Evolutionary conservation across 2,113 vertebrate genomes (phyloP).

Genomic region (Nannospalax galili): DNA sequence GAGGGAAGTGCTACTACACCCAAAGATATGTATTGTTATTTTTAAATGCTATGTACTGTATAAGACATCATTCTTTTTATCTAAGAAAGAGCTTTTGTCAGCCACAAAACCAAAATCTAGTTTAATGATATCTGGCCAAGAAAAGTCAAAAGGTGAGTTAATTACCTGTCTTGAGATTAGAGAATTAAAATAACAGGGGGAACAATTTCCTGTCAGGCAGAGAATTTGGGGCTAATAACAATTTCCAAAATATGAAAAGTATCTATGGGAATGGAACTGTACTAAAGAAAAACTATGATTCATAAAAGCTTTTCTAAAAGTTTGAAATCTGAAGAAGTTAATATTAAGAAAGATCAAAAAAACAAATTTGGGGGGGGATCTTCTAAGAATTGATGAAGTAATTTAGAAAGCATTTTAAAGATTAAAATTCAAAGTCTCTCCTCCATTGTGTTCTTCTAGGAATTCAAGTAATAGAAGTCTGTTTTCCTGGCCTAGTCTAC

Average conservation of each 20-base stretch:
- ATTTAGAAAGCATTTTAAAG: background rate
- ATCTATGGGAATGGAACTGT: background rate
- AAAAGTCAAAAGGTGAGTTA: slow-evolving; percentile 34
- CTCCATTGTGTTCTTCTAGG: background rate
- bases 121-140: slow-evolving; percentile 1
- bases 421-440: background rate
- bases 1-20: background rate
- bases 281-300: slow-evolving; percentile 5
- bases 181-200: background rate
- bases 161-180: background rate
- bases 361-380: background rate
- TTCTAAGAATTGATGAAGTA: background rate
- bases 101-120: background rate
- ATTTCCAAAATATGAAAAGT: slow-evolving; percentile 8
- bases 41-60: background rate
- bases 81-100: background rate
- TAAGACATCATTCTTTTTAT: slow-evolving; percentile 13
- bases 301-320: background rate
- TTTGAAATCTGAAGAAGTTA: background rate
- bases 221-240: background rate
- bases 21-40: background rate
- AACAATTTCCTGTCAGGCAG: slow-evolving; percentile 9
- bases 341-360: background rate
- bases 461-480: background rate
- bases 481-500: background rate